Base-by-base conservation (phyloP, 2,113 vertebrate species). In the Ursus arctos region DNA sequence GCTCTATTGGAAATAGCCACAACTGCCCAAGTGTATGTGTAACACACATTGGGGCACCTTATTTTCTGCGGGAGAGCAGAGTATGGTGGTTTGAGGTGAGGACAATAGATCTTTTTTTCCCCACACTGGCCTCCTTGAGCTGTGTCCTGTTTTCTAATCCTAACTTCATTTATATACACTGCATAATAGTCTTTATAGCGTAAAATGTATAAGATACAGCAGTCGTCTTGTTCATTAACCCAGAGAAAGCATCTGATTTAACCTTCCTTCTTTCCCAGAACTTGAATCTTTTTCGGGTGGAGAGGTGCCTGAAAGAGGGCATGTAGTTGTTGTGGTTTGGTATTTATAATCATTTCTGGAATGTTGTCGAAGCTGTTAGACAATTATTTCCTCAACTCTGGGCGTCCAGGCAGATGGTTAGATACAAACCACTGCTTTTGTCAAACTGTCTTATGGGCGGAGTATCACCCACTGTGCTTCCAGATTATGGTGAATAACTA, bases 171-270 rank as follows among this genome's bases (percentile, higher is more conserved):
- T 43, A 53, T 33, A 51, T 47, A 47, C 13, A n/a, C 26, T 77
- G 33, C 59, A 9, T 43, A 87, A 59, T 59, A 93, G 36, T 88
- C 55, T 97, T 91, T 91, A 84, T 80, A 76, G 28, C 40, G 91
- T 87, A 93, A 91, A 87, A 49, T 36, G 4, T 51, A 43, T 53
- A 83, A 24, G 80, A 89, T 16, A 57, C 28, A 93, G 84, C 63
- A 74, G 6, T 89, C 91, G 51, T 96, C 82, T 82, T 77, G 11
- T 77, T 88, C 4, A 16, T 33, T 87, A 2, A 19, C 33, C n/a
- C 36, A 51, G 57, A 90, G 49, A 82, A 88, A 69, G 9, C 28
- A 67, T 57, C 40, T 55, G 74, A 59, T 61, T 69, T n/a, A 51
- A 82, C 26, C 26, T 76, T 81, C 36, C 40, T 74, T 94, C 6